Base-by-base conservation (phyloP, 2,113 vertebrate species). In the Dolichallabes microphthalmus region DNA sequence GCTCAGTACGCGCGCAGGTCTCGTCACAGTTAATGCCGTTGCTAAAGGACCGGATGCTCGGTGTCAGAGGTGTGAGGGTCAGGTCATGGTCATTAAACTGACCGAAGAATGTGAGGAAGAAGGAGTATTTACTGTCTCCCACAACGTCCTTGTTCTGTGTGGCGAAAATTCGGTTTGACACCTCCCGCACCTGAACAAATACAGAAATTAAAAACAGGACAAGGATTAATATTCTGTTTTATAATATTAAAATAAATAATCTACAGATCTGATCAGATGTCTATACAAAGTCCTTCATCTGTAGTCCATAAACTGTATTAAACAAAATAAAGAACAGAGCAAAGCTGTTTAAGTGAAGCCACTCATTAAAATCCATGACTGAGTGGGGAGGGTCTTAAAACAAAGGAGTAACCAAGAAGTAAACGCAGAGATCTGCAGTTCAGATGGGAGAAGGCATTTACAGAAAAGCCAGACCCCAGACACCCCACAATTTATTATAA, bases 21-120 rank as follows among this genome's bases (percentile, higher is more conserved):
- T 80, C 91, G 0, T 93, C 92, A 58, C 97, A 99, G 88, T 97
- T 77, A 32, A 93, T 0, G 0, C 91, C 91, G 0, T 91, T 94
- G 69, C 91, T 68, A 52, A 96, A 97, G 83, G 96, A 92, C 32
- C 91, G 88, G 39, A 94, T 94, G 85, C 96, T 94, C 0, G 96
- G 94, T 0, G 95, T 95, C 35, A 94, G 90, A 0, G 96, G 96
- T 0, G 94, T 95, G 75, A 98, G 94, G 86, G 94, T 92, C 30
- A 98, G 80, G 77, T 98, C 96, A 0, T 99, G 97, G 90, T 97
- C 97, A 0, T 96, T 91, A 86, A 97, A 96, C 90, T 98, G 98
- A 0, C 97, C 97, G 87, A 96, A 98, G 82, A 96, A 91, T 89
- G 96, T 96, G 90, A 97, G 94, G 86, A 97, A 86, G 89, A 95